Conservation (phyloP, 2,888 invertebrate species). For the Carpatolechia fugitivella region DNA sequence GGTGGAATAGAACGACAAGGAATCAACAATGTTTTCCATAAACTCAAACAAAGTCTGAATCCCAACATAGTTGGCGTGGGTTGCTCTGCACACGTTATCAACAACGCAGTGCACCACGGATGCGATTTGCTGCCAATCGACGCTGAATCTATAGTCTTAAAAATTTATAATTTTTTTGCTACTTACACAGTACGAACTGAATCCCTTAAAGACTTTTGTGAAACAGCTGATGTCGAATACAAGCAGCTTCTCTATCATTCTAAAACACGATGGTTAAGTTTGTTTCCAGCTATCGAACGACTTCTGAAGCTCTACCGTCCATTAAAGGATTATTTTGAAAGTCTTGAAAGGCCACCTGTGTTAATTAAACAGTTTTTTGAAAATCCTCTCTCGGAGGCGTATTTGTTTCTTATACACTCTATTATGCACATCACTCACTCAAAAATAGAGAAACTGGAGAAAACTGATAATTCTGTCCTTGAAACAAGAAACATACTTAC, state of each 20-base stretch:
- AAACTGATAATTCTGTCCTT: constrained; percentile 23
- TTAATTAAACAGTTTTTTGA: constrained; percentile 25
- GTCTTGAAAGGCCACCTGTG: constrained; percentile 19
- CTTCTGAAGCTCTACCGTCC: constrained; percentile 31
- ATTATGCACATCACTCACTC: constrained; percentile 25
- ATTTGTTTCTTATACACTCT: constrained; percentile 22
- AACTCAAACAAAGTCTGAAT: constrained; percentile 25
- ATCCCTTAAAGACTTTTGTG: constrained; percentile 22
- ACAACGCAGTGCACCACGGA: constrained; percentile 29
- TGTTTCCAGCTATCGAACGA: constrained; percentile 33
- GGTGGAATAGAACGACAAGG: constrained; percentile 28
- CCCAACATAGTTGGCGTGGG: constrained; percentile 29
- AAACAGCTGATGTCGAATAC: constrained; percentile 24
- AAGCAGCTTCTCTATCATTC: constrained; percentile 28
- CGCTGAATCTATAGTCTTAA: constrained; percentile 18
- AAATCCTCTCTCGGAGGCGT: constrained; percentile 24
- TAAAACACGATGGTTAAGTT: constrained; percentile 30
- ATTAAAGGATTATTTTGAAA: constrained; percentile 29
- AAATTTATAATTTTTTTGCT: constrained; percentile 28
- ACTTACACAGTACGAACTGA: constrained; percentile 28
- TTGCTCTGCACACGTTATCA: constrained; percentile 31
- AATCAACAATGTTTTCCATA: constrained; percentile 27
- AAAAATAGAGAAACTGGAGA: constrained; percentile 26
- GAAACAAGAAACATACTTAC: constrained; percentile 19
- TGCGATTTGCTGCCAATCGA: constrained; percentile 22